phyloP scores from a whole-genome alignment of 2,888 invertebrate genomes.

The Hirtodrosophila cameraria region DNA sequence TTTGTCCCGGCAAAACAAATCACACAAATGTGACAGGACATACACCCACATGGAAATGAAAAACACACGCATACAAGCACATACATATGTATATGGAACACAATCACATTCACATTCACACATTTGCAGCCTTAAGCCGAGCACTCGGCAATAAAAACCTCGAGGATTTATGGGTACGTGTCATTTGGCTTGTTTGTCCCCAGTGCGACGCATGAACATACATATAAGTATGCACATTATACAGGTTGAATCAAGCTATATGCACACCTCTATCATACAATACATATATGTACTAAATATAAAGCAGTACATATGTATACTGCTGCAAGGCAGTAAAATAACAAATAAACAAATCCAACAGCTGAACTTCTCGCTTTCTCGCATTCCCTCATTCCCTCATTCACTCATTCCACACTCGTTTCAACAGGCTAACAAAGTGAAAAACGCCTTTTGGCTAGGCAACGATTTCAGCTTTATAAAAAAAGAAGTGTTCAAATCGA shows the following conservation, averaged over 20 bases:
- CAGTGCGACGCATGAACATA: slow-evolving; percentile 20
- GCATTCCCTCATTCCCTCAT: too few species aligned
- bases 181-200: slow-evolving; percentile 72
- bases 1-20: slow-evolving; percentile 71
- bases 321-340: slow-evolving; percentile 21
- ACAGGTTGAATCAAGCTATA: slow-evolving; percentile 1
- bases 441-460: slow-evolving; percentile 30
- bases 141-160: slow-evolving; percentile 68
- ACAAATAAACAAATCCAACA: slow-evolving; percentile 61
- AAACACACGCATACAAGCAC: slow-evolving; percentile 1
- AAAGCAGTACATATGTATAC: not conserved
- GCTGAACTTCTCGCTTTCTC: slow-evolving; percentile 23
- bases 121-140: slow-evolving; percentile 50
- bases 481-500: not conserved
- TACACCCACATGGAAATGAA: slow-evolving; percentile 24
- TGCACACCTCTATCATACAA: not conserved
- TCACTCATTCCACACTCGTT: slow-evolving; percentile 38
- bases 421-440: slow-evolving; percentile 46
- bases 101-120: slow-evolving; percentile 8
- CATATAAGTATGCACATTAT: slow-evolving; percentile 30
- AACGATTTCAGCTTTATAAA: slow-evolving; percentile 7
- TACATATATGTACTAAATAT: not conserved
- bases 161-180: slow-evolving; percentile 72
- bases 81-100: not conserved
- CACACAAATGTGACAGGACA: slow-evolving; percentile 61